Percentiles rank a stretch among this genome's conserved stretches.
These are phyloP conservation scores for Sepiola atlantica DNA, from an alignment of 2,888 invertebrate genomes.

Conservation along the genomic window DNA sequence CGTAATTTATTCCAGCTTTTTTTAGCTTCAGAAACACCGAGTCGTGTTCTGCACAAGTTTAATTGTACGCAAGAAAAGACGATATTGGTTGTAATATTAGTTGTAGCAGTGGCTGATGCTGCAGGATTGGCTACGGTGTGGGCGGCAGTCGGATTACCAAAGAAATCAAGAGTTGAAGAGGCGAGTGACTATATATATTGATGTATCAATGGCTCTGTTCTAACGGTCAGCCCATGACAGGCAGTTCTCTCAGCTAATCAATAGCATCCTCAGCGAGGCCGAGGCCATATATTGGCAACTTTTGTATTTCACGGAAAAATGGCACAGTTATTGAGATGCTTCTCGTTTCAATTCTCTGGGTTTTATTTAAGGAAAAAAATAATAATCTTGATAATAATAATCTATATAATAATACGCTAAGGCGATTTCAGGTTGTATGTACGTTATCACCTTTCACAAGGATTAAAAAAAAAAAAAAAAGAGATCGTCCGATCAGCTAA, in stretches of 20 bases:
- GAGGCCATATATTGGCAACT: conserved; percentile 5
- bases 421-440: too few species aligned
- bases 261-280: neutral
- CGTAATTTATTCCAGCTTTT: too few species aligned
- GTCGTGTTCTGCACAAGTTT: too few species aligned
- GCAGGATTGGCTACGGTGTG: too few species aligned
- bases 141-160: neutral
- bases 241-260: neutral
- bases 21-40: too few species aligned
- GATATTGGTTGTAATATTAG: neutral
- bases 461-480: too few species aligned
- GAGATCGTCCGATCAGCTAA: too few species aligned
- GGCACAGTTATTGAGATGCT: neutral
- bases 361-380: too few species aligned
- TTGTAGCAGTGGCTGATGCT: neutral
- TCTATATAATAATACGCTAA: too few species aligned
- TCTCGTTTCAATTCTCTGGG: neutral
- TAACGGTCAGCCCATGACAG: neutral
- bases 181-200: neutral
- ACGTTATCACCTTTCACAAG: too few species aligned
- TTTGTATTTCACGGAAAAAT: neutral
- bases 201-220: neutral
- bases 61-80: too few species aligned
- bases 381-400: too few species aligned
- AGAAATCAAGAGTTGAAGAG: neutral